Conservation (phyloP, 2,113 vertebrate species). For the Pandion haliaetus region DNA sequence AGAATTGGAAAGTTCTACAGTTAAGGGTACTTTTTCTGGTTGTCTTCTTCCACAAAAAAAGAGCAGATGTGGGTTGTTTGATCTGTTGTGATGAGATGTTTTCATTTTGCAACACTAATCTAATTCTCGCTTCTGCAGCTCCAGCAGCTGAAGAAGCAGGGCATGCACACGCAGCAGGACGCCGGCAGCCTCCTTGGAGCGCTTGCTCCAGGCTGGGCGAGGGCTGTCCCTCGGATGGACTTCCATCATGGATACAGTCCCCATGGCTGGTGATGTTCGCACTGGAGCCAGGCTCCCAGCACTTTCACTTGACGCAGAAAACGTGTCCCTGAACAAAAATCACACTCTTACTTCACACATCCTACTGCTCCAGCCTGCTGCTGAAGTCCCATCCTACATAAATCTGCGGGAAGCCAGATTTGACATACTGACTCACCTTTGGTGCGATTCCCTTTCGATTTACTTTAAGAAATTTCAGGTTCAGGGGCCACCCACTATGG, state of each 20-base stretch:
- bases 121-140: background rate
- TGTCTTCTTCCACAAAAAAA: background rate
- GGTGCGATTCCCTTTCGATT: background rate
- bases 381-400: background rate
- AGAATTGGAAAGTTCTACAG: background rate
- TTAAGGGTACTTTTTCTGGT: background rate
- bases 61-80: background rate
- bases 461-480: background rate
- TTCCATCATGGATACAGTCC: background rate
- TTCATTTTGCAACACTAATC: background rate
- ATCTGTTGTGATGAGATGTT: background rate
- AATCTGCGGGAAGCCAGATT: background rate
- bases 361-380: background rate
- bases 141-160: background rate
- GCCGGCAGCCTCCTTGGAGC: rapidly evolving
- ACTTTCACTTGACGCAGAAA: background rate
- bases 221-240: rapidly evolving
- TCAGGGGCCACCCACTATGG: background rate
- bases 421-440: background rate
- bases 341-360: background rate
- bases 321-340: background rate
- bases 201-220: background rate
- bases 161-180: rapidly evolving
- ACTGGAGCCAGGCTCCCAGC: background rate
- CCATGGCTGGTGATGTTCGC: background rate